Evolutionary conservation across 2,888 invertebrate genomes (phyloP).

Genomic region (Drosophila demipolita): DNA sequence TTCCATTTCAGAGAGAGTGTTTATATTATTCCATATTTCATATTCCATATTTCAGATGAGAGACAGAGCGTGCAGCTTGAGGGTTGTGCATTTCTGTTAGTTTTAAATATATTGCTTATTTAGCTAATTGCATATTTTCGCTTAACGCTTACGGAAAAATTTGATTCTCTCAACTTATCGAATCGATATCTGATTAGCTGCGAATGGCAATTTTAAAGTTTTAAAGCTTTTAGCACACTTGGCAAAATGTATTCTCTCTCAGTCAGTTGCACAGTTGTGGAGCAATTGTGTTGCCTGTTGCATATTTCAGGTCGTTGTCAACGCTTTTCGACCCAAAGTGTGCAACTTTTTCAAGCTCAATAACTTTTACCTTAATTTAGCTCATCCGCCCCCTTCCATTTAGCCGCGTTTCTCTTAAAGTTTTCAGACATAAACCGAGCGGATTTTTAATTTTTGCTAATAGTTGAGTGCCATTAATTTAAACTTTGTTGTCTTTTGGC

Average conservation of each 20-base stretch:
- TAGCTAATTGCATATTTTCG: not conserved
- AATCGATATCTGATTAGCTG: not conserved
- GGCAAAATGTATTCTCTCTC: not conserved
- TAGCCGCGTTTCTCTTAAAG: constrained; percentile 32
- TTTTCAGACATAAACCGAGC: constrained; percentile 64
- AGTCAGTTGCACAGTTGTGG: not conserved
- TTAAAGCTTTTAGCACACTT: not conserved
- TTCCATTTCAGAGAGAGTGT: not conserved
- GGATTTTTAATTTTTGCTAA: constrained; percentile 79
- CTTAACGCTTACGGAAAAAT: not conserved
- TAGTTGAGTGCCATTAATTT: constrained; percentile 81
- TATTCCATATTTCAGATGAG: not conserved
- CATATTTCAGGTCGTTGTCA: constrained; percentile 48
- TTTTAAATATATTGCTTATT: not conserved
- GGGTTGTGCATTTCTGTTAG: not conserved
- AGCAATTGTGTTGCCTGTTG: constrained; percentile 55
- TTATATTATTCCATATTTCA: no score
- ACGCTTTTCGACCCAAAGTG: constrained; percentile 38
- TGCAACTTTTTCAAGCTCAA: constrained; percentile 16
- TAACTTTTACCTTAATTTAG: constrained; percentile 4
- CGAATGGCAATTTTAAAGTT: not conserved
- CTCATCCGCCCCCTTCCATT: not conserved
- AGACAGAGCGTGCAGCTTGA: not conserved
- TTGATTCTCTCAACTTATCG: not conserved
- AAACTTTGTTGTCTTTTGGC: constrained; percentile 72